Base-by-base conservation (phyloP, 2,797 vertebrate genomes). In the Coilia nasus region DNA sequence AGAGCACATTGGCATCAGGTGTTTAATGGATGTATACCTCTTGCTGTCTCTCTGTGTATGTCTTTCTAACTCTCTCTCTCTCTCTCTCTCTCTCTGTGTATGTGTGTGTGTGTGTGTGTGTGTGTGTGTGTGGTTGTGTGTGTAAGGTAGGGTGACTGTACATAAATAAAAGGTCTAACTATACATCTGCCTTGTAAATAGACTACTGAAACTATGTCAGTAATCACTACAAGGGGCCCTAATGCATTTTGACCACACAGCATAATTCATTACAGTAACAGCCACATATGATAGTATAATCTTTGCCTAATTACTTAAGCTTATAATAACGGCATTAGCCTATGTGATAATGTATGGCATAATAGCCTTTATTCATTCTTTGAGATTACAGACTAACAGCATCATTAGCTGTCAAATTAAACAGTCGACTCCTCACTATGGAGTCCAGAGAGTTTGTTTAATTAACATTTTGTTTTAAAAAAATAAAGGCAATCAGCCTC, bases 61-160 rank as follows among this genome's bases (percentile, higher is more conserved):
- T 67, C 78, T 85, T 5, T 41, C 35, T 41, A 41, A 41, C 35
- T 41, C 35, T 2, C 5, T 2, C 35, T 41, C 35, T 41, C 35
- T 41, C 35, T 41, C 87, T 91, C 89, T 91, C 83, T 81, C 47
- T 60, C 62, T 67, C 78, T 85, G 85, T 85, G 84, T 86, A 80
- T 85, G 78, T 31, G 80, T 81, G 83, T 71, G 84, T 80, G 81
- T 46, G 56, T 80, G 81, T 83, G 82, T 54, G 50, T 54, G 50
- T 54, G 50, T 54, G 62, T 80, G 81, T 82, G 84, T 67, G 47
- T 78, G 64, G 46, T 28, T 75, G 83, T 31, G 56, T 44, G 83
- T 87, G 83, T 85, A 57, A 62, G 85, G 86, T 59, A 64, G 54
- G 35, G 25, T 35, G 28, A 35, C 14, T 15, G 12, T 14, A 41